Base-by-base conservation (phyloP, 1,140 invertebrate species). In the Nymphalis io region DNA sequence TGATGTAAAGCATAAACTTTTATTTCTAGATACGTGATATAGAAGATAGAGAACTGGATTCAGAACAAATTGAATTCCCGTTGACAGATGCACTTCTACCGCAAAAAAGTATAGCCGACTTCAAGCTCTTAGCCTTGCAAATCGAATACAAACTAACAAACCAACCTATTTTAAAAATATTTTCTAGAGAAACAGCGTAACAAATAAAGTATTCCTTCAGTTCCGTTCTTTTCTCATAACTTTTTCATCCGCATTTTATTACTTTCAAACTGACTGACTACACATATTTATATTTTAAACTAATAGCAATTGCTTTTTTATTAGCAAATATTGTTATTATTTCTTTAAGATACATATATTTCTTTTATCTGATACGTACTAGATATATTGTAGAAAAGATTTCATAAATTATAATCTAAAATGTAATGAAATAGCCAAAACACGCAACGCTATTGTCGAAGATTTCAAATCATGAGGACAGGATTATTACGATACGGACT, bases 11-110 rank as follows among this genome's bases (percentile, higher is more conserved):
- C 6, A 33, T 33, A 58, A 66, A 59, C 11, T 55, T 13, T 66
- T 38, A 33, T 46, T 33, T 66, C 42, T 66, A 58, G 51, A 57
- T 39, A 53, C 27, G 44, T 39, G 27, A 42, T 61, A 46, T 13
- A 60, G 10, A 68, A 65, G 53, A 78, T 75, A 73, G 63, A 48
- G 44, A 65, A 61, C 60, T 69, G 63, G 63, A 64, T 60, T 65
- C 60, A 39, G 39, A 68, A 74, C 61, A 79, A 78, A 82, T 78
- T 80, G 59, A 65, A 78, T 80, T 78, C 67, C 55, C 70, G 55
- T 48, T 33, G 48, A 20, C 23, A 18, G 18, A 51, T 51, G 15
- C 46, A 18, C 46, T 18, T 11, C 46, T 18, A 12, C 20, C 46
- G 46, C 20, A 51, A 20, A 51, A 51, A 48, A n/a, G 12, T 51